A percentile compares a stretch with the other conserved stretches of the same genome.
Conservation (phyloP, 2,888 invertebrate species). For the Lissonota sp. region DNA sequence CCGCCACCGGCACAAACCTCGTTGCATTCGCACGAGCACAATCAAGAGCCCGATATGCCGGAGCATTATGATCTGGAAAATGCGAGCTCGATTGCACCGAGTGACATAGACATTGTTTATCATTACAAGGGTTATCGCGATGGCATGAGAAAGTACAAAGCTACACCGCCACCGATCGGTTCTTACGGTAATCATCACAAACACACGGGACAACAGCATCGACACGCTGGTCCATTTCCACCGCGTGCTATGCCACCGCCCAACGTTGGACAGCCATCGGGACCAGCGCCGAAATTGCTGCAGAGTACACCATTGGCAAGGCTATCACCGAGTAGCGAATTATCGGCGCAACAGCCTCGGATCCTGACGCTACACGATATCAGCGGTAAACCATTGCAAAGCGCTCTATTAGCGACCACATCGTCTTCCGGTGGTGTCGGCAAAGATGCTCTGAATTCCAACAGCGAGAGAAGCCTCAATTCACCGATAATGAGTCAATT, state of each 20-base stretch:
- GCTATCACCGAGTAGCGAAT: slow-evolving; percentile 95
- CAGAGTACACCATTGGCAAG: slow-evolving; percentile 96
- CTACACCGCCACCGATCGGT: slow-evolving; percentile 92
- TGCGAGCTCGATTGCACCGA: slow-evolving; percentile 98
- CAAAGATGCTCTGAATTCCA: slow-evolving; percentile 95
- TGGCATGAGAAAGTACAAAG: slow-evolving; percentile 94
- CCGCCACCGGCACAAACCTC: slow-evolving; percentile 90
- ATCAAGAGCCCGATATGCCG: slow-evolving; percentile 90
- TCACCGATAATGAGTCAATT: slow-evolving; percentile 97
- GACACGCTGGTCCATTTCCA: slow-evolving; percentile 88
- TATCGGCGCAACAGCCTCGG: slow-evolving; percentile 95
- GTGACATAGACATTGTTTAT: slow-evolving; percentile 98
- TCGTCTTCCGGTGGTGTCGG: slow-evolving; percentile 95
- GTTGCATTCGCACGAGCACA: slow-evolving; percentile 90
- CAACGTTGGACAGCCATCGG: slow-evolving; percentile 88
- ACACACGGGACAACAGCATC: slow-evolving; percentile 86
- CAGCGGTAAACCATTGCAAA: slow-evolving; percentile 96
- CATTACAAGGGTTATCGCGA: slow-evolving; percentile 98
- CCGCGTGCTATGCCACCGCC: slow-evolving; percentile 88
- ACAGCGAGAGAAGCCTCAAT: slow-evolving; percentile 95
- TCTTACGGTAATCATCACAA: slow-evolving; percentile 90
- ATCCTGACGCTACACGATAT: slow-evolving; percentile 97
- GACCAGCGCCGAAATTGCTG: slow-evolving; percentile 89
- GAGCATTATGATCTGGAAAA: slow-evolving; percentile 99
- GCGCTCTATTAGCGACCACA: slow-evolving; percentile 94